Evolutionary conservation across 2,113 vertebrate species (phyloP), one percentile per base, ranked within the genome.

Genomic region (Aspidoscelis tigris): DNA sequence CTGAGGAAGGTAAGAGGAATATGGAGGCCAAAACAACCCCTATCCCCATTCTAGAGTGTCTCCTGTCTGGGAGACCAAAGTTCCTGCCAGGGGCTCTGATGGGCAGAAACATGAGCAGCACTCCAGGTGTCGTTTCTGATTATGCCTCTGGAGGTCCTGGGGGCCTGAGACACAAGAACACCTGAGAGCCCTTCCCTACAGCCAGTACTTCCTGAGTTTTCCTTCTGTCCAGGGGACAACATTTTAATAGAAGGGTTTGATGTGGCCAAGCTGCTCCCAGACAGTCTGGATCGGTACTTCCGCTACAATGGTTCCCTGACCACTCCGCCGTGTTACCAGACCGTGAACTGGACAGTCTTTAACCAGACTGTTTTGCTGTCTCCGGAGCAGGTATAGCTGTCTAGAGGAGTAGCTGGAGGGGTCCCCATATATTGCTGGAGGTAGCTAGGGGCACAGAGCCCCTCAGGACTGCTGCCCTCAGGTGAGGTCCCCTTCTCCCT

Each of bases 311-410:
- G 97, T 2, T 98, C 97, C 16, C 94, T 98, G 84, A 98, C 97
- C 74, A 98, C 97, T 3, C 97, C 97, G 1, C 96, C 97, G 1
- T 98, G 97, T 82, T 95, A 90, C 82, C 96, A 97, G 89, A 92
- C 96, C 0, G 97, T 98, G 87, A 97, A 95, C 93, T 98, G 97
- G 97, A 98, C 96, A 1, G 22, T 98, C 82, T 97, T 98, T 90
- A 98, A 97, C 88, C 94, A 97, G 53, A 97, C 97, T 1, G 76
- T 97, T 88, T 87, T 33, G 69, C 91, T 98, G 21, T 98, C 97
- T 8, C 90, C 74, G 21, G 86, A 87, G 85, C 97, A 97, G 96
- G 97, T 97, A 55, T 65, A 92, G 58, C 47, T 65, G 71, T 43
- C 41, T 33, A 8, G 0, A 11, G 20, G 61, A 6, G 7, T 7